These are phyloP conservation scores for Callopanchax toddi DNA, from an alignment of 2,113 vertebrate species.

Conservation along the genomic window DNA sequence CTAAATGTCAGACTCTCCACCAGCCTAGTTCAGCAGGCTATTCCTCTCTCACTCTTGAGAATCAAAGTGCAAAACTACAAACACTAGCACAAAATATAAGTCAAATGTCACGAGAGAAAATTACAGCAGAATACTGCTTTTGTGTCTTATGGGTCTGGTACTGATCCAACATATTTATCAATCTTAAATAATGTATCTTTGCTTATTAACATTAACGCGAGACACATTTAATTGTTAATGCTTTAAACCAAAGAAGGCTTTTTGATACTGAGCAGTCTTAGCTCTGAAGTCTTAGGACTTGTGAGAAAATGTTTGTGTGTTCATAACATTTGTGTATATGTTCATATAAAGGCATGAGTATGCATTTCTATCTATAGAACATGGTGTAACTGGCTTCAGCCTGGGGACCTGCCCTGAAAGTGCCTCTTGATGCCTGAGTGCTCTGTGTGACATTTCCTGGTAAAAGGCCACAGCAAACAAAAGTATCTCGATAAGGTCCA, in stretches of 20 bases:
- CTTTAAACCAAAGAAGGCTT: neutral
- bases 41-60: slow-evolving; percentile 38
- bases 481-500: slow-evolving; percentile 52
- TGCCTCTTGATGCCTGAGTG: slow-evolving; percentile 52
- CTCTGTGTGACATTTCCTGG: slow-evolving; percentile 69
- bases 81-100: slow-evolving; percentile 59
- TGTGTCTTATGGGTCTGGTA: slow-evolving; percentile 17
- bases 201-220: no score
- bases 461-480: slow-evolving; percentile 74
- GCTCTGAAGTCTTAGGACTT: no score
- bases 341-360: neutral
- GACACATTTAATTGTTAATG: neutral
- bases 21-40: slow-evolving; percentile 73
- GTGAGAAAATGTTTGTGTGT: neutral
- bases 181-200: neutral
- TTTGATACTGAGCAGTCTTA: neutral
- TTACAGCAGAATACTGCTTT: slow-evolving; percentile 31
- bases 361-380: neutral
- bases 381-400: slow-evolving; percentile 14
- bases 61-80: slow-evolving; percentile 45
- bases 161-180: slow-evolving; percentile 30
- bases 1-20: slow-evolving; percentile 78
- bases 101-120: slow-evolving; percentile 60
- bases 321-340: neutral
- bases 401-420: slow-evolving; percentile 41